Base-by-base conservation (phyloP, 2,888 invertebrate species). In the Caenorhabditis plicata region DNA sequence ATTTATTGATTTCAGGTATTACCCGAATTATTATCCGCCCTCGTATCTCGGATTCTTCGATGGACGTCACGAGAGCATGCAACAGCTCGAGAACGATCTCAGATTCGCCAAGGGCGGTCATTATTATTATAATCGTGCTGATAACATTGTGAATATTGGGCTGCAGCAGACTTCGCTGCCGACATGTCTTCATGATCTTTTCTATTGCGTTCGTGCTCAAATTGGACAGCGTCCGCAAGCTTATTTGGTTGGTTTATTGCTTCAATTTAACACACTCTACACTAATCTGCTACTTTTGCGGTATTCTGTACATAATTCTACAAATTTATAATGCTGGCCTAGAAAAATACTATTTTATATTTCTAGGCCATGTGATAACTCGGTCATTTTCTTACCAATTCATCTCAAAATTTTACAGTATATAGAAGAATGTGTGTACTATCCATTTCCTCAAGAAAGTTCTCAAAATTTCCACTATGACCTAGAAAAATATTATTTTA, bases 171-270 rank as follows among this genome's bases (percentile, higher is more conserved):
- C 75, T 1, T 67, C 62, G 23, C 53, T 73, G 11, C 75, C 75
- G 8, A 75, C 75, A 8, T 75, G 75, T 39, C 67, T 75, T 17
- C 75, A 75, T 36, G 75, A 75, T 55, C 43, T 75, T 25, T 74
- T 75, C 65, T 75, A 73, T 40, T 75, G 75, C 43, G 69, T 74
- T 13, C 41, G 73, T 11, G 73, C 73, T 0, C 48, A 53, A 20
- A 45, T 44, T 26, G 55, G 62, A 4, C 62, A 63, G 31, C 36
- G 60, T 15, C 50, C 60, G 19, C 43, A 54, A 33, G 42, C 54
- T 3, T 61, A 61, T 47, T 46, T 60, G 60, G 60, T 53, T 3
- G n/a, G n/a, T n/a, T n/a, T n/a, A n/a, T n/a, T n/a, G n/a, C n/a
- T n/a, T n/a, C n/a, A n/a, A n/a, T n/a, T n/a, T n/a, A n/a, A n/a